A percentile compares a stretch with the other conserved stretches of the same genome.
Conservation (phyloP, 2,888 invertebrate species). For the Melanotus villosus region DNA sequence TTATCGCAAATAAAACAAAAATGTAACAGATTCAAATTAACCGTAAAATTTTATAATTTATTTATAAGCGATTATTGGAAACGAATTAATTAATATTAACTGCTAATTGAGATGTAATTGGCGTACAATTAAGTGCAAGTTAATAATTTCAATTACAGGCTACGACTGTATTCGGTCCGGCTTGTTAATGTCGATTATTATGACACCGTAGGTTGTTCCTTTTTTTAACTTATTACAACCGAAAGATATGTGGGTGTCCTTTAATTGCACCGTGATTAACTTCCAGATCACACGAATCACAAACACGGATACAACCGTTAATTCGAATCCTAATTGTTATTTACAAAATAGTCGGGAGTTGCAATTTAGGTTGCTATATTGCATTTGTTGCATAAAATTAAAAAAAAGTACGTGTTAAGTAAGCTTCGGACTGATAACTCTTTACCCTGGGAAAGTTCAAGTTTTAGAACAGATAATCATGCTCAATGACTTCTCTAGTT, state of each 20-base stretch:
- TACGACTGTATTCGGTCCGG: background rate
- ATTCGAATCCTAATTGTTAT: background rate
- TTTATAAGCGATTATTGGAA: background rate
- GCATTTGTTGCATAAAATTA: too few species aligned
- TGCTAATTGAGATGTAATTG: conserved; percentile 4
- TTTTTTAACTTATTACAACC: background rate
- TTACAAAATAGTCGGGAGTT: background rate
- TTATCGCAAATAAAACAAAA: too few species aligned
- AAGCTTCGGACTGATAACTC: too few species aligned
- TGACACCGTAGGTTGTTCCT: background rate
- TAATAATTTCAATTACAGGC: conserved; percentile 9
- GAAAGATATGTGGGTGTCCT: background rate
- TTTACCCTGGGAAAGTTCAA: too few species aligned
- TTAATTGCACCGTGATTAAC: conserved; percentile 1
- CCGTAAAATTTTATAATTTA: conserved; percentile 36
- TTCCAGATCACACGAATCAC: background rate
- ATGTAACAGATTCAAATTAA: too few species aligned
- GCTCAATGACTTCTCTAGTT: too few species aligned
- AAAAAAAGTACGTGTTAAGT: too few species aligned
- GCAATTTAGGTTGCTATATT: background rate
- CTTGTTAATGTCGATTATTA: background rate
- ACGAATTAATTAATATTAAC: conserved; percentile 17
- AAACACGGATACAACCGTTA: background rate
- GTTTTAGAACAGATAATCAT: too few species aligned
- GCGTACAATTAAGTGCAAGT: background rate